Conservation (phyloP, 2,888 invertebrate genomes). For the Diarsia brunnea region DNA sequence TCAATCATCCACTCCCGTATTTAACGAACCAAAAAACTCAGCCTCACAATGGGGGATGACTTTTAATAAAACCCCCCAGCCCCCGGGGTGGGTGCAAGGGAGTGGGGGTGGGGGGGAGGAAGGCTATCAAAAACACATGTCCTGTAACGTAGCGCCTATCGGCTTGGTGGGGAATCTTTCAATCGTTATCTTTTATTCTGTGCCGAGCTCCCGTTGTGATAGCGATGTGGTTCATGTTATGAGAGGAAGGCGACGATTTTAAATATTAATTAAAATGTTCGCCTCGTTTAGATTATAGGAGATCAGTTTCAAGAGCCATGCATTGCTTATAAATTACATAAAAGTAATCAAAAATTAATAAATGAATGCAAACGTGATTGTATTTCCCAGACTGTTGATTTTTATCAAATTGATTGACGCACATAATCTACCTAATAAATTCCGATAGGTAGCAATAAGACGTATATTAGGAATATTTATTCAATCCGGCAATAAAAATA, state of each 20-base stretch:
- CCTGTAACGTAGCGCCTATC: slow-evolving; percentile 73
- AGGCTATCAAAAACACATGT: slow-evolving; percentile 80
- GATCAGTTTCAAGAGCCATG: too few relatives aligned
- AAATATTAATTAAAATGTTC: too few relatives aligned
- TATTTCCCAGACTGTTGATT: neutral
- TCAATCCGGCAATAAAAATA: neutral
- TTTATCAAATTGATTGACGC: slow-evolving; percentile 3
- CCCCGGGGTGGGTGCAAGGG: neutral
- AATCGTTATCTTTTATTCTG: slow-evolving; percentile 82
- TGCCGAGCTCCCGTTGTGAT: slow-evolving; percentile 66
- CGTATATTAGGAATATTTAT: neutral
- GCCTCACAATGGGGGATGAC: slow-evolving; percentile 65
- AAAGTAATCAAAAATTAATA: too few relatives aligned
- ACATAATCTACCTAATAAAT: slow-evolving; percentile 25
- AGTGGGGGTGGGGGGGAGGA: slow-evolving; percentile 28
- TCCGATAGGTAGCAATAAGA: neutral
- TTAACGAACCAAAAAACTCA: slow-evolving; percentile 66
- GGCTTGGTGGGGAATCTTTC: slow-evolving; percentile 78
- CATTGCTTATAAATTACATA: too few relatives aligned
- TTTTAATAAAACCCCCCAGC: slow-evolving; percentile 60
- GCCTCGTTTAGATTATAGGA: too few relatives aligned
- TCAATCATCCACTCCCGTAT: slow-evolving; percentile 66
- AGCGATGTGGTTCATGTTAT: slow-evolving; percentile 52
- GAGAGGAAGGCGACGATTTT: slow-evolving; percentile 42
- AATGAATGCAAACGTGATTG: neutral